phyloP scores from a whole-genome alignment of 2,797 vertebrate genomes.

The Acipenser ruthenus region DNA sequence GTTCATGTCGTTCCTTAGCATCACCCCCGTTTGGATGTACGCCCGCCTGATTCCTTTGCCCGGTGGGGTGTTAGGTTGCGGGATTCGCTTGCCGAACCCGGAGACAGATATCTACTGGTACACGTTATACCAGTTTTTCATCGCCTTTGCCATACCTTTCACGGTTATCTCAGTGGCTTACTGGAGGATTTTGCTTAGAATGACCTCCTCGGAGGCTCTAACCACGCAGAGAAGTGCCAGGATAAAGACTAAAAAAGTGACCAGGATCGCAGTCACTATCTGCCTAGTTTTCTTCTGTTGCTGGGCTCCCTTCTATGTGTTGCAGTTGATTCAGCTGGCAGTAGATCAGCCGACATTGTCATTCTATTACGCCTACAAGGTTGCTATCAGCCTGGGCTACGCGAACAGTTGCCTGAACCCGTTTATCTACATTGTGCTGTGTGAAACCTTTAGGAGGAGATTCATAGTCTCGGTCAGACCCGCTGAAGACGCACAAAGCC shows the following conservation, averaged over 20 bases:
- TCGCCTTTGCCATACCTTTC: conserved; percentile 37
- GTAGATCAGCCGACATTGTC: conserved; percentile 23
- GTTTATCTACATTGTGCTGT: conserved; percentile 36
- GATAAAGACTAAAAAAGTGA: conserved; percentile 25
- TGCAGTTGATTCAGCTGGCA: conserved; percentile 30
- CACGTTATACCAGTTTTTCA: conserved; percentile 35
- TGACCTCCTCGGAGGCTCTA: conserved; percentile 22
- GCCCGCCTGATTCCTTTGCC: conserved; percentile 30
- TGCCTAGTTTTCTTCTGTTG: conserved; percentile 30
- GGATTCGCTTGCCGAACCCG: conserved; percentile 30
- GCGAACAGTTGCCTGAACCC: conserved; percentile 38
- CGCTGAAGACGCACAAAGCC: conserved; percentile 21
- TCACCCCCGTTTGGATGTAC: conserved; percentile 34
- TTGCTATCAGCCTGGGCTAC: conserved; percentile 33
- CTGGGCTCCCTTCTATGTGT: conserved; percentile 32
- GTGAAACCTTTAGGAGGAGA: conserved; percentile 23
- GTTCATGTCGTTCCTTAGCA: conserved; percentile 34
- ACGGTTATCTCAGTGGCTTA: conserved; percentile 29
- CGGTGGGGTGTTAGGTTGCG: conserved; percentile 27
- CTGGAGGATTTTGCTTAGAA: conserved; percentile 30
- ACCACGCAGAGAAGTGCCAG: conserved; percentile 22
- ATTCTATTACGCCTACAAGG: conserved; percentile 29
- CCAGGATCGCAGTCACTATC: conserved; percentile 21
- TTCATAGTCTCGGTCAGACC: conserved; percentile 25
- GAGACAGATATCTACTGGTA: conserved; percentile 33